These are phyloP conservation scores for Tricholauxania praeusta DNA, from an alignment of 2,888 invertebrate genomes.

Conservation along the genomic window DNA sequence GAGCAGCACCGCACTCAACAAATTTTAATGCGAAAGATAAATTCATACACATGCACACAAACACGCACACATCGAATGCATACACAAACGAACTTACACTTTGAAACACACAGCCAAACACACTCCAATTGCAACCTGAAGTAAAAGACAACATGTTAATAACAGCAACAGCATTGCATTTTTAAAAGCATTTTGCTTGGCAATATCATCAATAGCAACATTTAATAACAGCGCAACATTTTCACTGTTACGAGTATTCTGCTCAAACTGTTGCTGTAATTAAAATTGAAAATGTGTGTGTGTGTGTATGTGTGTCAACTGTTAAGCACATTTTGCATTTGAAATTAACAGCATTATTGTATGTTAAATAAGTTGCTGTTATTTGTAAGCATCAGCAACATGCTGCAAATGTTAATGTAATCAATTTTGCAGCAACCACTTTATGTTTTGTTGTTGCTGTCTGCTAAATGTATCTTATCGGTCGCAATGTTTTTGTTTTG, in stretches of 20 bases:
- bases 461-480: neutral
- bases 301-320: too few species aligned
- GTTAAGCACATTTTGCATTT: too few species aligned
- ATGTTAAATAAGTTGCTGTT: too few species aligned
- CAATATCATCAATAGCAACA: constrained; percentile 24
- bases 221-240: constrained; percentile 34
- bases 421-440: too few species aligned
- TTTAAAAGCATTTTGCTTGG: constrained; percentile 9
- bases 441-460: too few species aligned
- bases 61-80: constrained; percentile 17
- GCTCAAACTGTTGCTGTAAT: too few species aligned
- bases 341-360: too few species aligned
- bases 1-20: constrained; percentile 38
- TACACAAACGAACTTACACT: constrained; percentile 1
- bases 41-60: constrained; percentile 26
- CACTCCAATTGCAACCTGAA: constrained; percentile 5
- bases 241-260: constrained; percentile 1
- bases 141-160: constrained; percentile 14
- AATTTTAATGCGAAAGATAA: constrained; percentile 52
- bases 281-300: too few species aligned
- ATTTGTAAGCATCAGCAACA: too few species aligned
- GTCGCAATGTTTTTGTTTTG: constrained; percentile 15
- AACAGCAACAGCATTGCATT: constrained; percentile 19
- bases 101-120: neutral
- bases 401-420: too few species aligned